phyloP scores from a whole-genome alignment of 2,888 invertebrate genomes.

The Ormyrus nitidulus region DNA sequence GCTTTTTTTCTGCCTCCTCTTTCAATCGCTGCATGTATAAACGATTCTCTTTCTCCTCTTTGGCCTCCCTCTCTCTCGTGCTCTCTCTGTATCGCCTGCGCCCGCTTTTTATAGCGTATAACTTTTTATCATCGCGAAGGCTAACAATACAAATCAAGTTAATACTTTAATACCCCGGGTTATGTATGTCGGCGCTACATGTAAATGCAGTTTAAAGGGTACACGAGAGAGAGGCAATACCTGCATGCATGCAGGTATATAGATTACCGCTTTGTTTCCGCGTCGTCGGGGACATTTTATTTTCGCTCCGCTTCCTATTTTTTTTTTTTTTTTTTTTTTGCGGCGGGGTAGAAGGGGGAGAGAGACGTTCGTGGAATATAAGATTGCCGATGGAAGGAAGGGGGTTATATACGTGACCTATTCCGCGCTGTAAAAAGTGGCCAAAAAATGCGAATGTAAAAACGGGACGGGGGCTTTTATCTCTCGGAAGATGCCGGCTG shows the following conservation, averaged over 20 bases:
- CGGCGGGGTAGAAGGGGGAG: too few species aligned
- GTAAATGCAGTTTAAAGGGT: constrained; percentile 22
- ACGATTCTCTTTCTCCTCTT: background rate
- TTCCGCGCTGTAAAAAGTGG: too few species aligned
- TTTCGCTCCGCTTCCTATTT: constrained; percentile 1
- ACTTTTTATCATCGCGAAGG: constrained; percentile 35
- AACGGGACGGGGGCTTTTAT: too few species aligned
- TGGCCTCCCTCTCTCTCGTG: constrained; percentile 2
- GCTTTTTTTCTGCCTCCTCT: background rate
- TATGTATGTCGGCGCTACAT: constrained; percentile 26
- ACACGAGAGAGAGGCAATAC: background rate
- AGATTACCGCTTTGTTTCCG: background rate
- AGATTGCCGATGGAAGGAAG: too few species aligned
- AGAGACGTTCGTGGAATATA: too few species aligned
- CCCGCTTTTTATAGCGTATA: background rate
- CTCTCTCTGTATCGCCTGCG: background rate
- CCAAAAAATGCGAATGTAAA: too few species aligned
- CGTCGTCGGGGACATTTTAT: background rate
- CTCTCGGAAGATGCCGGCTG: too few species aligned
- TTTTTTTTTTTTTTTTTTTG: too few species aligned
- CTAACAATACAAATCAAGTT: constrained; percentile 53
- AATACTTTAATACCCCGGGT: constrained; percentile 47
- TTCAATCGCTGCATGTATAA: constrained; percentile 11
- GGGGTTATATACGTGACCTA: too few species aligned
- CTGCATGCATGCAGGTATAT: background rate